Evolutionary conservation across 2,797 vertebrate genomes (phyloP).

Genomic region (Lepidocolaptes lacrymiger): DNA sequence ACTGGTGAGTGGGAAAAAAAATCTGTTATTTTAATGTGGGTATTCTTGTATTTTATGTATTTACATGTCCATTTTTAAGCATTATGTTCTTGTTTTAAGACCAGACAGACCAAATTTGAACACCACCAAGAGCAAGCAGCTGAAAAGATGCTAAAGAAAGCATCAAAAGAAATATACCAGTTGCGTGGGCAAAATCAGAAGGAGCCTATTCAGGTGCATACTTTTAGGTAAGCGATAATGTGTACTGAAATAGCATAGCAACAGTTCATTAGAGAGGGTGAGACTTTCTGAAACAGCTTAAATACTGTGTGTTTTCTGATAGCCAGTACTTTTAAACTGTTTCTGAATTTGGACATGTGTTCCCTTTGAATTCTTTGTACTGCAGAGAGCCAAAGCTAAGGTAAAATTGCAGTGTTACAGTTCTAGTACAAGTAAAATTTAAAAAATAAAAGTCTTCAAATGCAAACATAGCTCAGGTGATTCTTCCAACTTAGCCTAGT

Average conservation of each 20-base stretch:
- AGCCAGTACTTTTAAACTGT: background rate
- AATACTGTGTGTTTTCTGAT: background rate
- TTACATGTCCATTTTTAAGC: background rate
- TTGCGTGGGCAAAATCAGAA: constrained; percentile 94
- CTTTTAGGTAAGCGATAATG: constrained; percentile 85
- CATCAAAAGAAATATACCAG: constrained; percentile 94
- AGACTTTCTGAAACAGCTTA: background rate
- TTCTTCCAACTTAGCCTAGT: background rate
- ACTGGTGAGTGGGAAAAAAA: background rate
- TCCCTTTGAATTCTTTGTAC: background rate
- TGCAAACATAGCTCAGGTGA: background rate
- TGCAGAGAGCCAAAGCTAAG: background rate
- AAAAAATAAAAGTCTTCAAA: background rate
- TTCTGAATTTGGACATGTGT: background rate
- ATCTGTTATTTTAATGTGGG: background rate
- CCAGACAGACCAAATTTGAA: constrained; percentile 92
- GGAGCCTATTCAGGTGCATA: constrained; percentile 95
- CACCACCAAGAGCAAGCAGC: constrained; percentile 93
- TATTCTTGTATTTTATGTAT: background rate
- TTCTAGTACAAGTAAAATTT: background rate
- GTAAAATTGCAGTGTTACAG: background rate
- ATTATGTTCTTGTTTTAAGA: constrained; percentile 74
- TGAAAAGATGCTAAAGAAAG: constrained; percentile 94
- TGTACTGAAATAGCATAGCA: background rate
- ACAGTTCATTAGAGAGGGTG: background rate